A percentile compares a stretch with the other conserved stretches of the same genome.
These are phyloP conservation scores for Hormiphora californensis DNA, from an alignment of 37 sponge, comb jelly and placozoan genomes.

Conservation along the genomic window DNA sequence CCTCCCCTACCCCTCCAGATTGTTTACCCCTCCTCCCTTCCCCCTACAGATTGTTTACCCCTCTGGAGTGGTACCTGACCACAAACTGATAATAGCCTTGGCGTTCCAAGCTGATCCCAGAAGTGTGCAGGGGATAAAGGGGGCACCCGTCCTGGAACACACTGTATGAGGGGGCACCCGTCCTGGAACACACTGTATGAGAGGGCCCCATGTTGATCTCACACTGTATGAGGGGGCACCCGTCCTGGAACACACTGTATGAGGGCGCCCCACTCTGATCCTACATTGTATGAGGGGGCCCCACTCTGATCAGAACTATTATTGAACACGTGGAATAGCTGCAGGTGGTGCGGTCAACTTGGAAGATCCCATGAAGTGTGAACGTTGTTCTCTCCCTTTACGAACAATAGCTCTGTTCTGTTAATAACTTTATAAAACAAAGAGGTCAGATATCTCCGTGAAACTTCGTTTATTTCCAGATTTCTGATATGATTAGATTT, in stretches of 20 bases:
- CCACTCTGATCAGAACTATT: too few species aligned
- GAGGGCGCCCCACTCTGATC: too few species aligned
- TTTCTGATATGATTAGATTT: too few species aligned
- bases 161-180: background rate
- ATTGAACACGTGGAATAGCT: too few species aligned
- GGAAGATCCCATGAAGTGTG: too few species aligned
- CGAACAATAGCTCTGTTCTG: too few species aligned
- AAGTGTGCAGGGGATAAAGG: conserved; percentile 64
- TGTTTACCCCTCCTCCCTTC: background rate
- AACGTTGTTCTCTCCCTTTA: too few species aligned
- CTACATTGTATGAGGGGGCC: too few species aligned
- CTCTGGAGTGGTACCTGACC: conserved; percentile 71
- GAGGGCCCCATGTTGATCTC: background rate
- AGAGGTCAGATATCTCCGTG: too few species aligned
- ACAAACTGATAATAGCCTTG: conserved; percentile 84
- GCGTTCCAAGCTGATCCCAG: conserved; percentile 93
- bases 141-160: conserved; percentile 39
- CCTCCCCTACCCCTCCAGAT: background rate
- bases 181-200: conserved; percentile 40
- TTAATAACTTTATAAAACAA: too few species aligned
- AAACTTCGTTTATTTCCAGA: too few species aligned
- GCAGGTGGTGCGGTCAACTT: too few species aligned
- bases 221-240: background rate
- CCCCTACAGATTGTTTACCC: conserved; percentile 76
- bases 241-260: conserved; percentile 41